Evolutionary conservation across 1,140 invertebrate genomes (phyloP).

Genomic region (Ceratina australensis): DNA sequence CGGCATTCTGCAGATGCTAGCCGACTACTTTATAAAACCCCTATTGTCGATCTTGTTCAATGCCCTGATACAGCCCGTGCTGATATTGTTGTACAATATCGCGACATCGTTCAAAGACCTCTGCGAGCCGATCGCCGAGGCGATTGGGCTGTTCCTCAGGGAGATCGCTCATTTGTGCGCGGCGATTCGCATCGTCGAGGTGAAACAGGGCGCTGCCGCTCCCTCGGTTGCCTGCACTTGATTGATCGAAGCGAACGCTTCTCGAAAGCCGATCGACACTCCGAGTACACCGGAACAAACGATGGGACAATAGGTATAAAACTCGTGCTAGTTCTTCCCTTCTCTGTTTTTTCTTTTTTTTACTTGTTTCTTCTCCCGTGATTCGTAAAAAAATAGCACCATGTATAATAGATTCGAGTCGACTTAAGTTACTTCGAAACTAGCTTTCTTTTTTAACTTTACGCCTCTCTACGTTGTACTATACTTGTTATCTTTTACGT

Average conservation of each 20-base stretch:
- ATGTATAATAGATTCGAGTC: not conserved
- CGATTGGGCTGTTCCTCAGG: constrained; percentile 78
- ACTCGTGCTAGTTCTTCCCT: no score
- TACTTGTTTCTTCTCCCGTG: not conserved
- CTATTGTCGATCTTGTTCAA: constrained; percentile 83
- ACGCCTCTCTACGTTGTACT: not conserved
- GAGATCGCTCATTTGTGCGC: constrained; percentile 77
- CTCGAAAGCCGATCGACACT: no score
- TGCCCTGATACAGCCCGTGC: constrained; percentile 82
- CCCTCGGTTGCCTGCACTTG: constrained; percentile 50
- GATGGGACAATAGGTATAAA: not conserved
- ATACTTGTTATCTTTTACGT: not conserved
- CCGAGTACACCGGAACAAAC: no score
- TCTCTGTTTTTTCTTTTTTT: not conserved
- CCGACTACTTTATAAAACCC: constrained; percentile 85
- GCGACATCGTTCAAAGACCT: constrained; percentile 82
- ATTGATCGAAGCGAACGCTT: constrained; percentile 13
- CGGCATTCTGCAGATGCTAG: constrained; percentile 82
- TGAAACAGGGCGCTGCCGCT: constrained; percentile 64
- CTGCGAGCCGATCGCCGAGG: constrained; percentile 82
- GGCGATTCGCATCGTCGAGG: constrained; percentile 78
- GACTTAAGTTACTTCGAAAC: not conserved
- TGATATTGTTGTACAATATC: constrained; percentile 83
- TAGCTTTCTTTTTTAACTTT: not conserved
- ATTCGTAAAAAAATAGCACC: constrained; percentile 22